Base-by-base conservation (phyloP, 2,888 invertebrate species). In the Lasioglossum marginatum region DNA sequence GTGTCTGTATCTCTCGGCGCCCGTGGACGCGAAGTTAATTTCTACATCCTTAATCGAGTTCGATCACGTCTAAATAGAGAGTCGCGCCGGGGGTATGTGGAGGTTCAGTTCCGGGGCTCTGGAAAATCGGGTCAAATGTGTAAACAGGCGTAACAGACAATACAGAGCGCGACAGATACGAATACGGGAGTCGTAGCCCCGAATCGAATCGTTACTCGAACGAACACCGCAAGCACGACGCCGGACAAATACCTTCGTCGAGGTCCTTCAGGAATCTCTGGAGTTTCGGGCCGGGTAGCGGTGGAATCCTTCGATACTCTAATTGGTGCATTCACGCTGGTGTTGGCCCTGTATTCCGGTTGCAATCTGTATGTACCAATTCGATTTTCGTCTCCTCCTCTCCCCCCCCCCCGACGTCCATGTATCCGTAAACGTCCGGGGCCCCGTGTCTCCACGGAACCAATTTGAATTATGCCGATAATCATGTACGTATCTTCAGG, bases 241-340 rank as follows among this genome's bases (percentile, higher is more conserved):
- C 87, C 90, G 92, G 93, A 94, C 93, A 93, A 94, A 94, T 94
- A 93, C 93, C 93, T 92, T 92, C 91, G 92, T 92, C 93, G 90
- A 92, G 93, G 93, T 93, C 92, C 93, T 94, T 93, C 91, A 92
- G 94, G 94, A 93, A 94, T 94, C 93, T 93, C 93, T 88, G 92
- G 91, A 93, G 93, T 93, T 93, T 93, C 92, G 91, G 87, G 70
- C 70, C 91, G 91, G 85, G 89, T 91, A 88, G 90, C 93, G 91
- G 87, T 92, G 92, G 94, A 94, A 94, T 93, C 93, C 93, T 92
- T 92, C 93, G 92, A 93, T 91, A 93, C 93, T 93, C 93, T 94
- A 94, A 94, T 94, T 94, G 94, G 94, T 91, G 92, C 93, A 94
- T 94, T 94, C 94, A 93, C 89, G 86, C 86, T 91, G 88, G 89